A percentile compares a stretch with the other conserved stretches of the same genome.
phyloP scores from a whole-genome alignment of 64 coral and sea anemone genomes.

The Pocillopora damicornis region DNA sequence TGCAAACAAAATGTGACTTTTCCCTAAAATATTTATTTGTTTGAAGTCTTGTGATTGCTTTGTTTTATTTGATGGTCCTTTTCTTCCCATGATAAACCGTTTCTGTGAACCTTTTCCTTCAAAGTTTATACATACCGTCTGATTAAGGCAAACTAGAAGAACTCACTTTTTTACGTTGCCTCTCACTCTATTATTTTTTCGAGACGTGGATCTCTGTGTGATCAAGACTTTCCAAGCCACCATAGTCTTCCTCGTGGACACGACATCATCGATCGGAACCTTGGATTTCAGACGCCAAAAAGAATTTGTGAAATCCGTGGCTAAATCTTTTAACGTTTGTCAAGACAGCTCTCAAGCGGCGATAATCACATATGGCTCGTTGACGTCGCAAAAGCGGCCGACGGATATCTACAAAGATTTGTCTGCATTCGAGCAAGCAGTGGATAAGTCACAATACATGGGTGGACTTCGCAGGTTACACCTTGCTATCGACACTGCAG shows the following conservation, averaged over 20 bases:
- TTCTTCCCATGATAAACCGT: too few species aligned
- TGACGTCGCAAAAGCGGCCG: neutral
- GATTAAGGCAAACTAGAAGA: neutral
- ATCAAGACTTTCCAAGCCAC: constrained; percentile 30
- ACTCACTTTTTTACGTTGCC: neutral
- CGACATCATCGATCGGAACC: constrained; percentile 44
- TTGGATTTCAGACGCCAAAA: constrained; percentile 39
- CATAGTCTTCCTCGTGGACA: constrained; percentile 73
- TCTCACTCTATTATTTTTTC: neutral
- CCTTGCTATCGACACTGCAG: constrained; percentile 13
- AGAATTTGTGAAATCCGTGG: constrained; percentile 41
- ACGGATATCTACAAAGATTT: neutral
- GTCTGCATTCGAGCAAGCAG: constrained; percentile 1
- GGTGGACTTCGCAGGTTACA: constrained; percentile 33
- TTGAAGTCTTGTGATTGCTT: too few species aligned
- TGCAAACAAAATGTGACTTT: too few species aligned
- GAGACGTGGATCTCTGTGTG: neutral
- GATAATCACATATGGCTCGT: constrained; percentile 31
- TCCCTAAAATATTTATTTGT: too few species aligned
- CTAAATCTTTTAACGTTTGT: constrained; percentile 38
- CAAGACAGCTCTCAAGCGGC: constrained; percentile 44
- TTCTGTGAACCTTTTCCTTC: too few species aligned
- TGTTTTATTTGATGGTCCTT: too few species aligned
- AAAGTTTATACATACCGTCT: neutral
- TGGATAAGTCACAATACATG: constrained; percentile 33